Base-by-base conservation (phyloP, 2,888 invertebrate genomes). In the Clepsis dumicolana region DNA sequence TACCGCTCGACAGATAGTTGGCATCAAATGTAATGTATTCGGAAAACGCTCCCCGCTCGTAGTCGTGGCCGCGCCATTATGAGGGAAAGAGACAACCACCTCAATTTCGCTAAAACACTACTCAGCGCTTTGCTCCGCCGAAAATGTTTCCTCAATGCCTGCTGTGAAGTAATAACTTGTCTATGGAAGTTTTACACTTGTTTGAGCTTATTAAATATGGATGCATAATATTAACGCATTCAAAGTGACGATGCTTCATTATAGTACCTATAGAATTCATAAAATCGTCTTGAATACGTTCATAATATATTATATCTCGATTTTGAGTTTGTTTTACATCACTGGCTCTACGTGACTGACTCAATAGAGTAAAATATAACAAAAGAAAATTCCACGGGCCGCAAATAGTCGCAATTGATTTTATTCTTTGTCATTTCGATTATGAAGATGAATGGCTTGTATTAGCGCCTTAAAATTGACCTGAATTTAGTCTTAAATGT, bases 21-120 rank as follows among this genome's bases (percentile, higher is more conserved):
- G 7, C 29, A 29, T 7, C 3, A 7, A 4, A 29, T 7, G 29
- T 7, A 29, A 29, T 29, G 29, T 29, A 29, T 3, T 29, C 3
- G 29, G 7, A 29, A 29, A 29, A 4, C 7, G 29, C n/a, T n/a
- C n/a, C n/a, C n/a, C 29, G 29, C 7, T 4, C 3, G 7, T 29
- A 7, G 29, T 4, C 29, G 29, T 29, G 29, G 29, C 7, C 7
- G 29, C 3, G 29, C 3, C 29, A 29, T 29, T 4, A 74, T 71
- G 73, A 76, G 71, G 48, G 48, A 71, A 48, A 65, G 74, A 67
- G 65, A 71, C 72, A 75, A 69, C 70, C 71, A 71, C 74, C 74
- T 74, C 69, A 72, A 77, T 76, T 74, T 69, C 62, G 61, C 67
- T 73, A 69, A 79, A 78, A 75, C 72, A 69, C 53, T 66, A 57